A percentile compares a stretch with the other conserved stretches of the same genome.
phyloP scores from a whole-genome alignment of 2,113 vertebrate species.

The Erythrolamprus reginae region DNA sequence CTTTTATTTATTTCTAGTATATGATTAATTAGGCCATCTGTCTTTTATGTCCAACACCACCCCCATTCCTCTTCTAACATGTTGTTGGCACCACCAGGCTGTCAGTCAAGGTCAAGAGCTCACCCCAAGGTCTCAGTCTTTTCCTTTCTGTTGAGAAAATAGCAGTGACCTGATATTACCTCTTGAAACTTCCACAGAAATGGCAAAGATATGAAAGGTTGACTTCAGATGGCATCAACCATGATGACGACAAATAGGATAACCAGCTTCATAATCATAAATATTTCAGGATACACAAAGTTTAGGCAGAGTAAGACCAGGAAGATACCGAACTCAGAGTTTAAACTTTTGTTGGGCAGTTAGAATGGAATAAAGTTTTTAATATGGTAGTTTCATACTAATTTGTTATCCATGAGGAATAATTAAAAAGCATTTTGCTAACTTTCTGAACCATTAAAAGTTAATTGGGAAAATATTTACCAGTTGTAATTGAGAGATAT shows the following conservation, averaged over 20 bases:
- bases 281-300: background rate
- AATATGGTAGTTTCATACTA: background rate
- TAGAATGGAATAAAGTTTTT: background rate
- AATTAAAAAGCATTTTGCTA: background rate
- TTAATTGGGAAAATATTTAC: background rate
- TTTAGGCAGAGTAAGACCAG: background rate
- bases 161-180: slow-evolving; percentile 11
- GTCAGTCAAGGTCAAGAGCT: slow-evolving; percentile 30
- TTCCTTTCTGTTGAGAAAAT: background rate
- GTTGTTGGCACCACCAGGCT: slow-evolving; percentile 12
- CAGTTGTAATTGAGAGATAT: background rate
- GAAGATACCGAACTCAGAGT: too few relatives aligned
- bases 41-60: slow-evolving; percentile 16
- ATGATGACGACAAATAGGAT: background rate
- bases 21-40: slow-evolving; percentile 28
- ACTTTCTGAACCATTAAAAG: background rate
- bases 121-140: slow-evolving; percentile 16
- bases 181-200: background rate
- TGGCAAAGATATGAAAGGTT: background rate
- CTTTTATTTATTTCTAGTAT: slow-evolving; percentile 27
- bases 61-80: background rate
- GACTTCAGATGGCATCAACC: background rate
- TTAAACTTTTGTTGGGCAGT: background rate
- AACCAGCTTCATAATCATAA: background rate
- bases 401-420: background rate